These are phyloP conservation scores for Holacanthella duospinosa DNA, from an alignment of 2,888 invertebrate species.

Conservation along the genomic window DNA sequence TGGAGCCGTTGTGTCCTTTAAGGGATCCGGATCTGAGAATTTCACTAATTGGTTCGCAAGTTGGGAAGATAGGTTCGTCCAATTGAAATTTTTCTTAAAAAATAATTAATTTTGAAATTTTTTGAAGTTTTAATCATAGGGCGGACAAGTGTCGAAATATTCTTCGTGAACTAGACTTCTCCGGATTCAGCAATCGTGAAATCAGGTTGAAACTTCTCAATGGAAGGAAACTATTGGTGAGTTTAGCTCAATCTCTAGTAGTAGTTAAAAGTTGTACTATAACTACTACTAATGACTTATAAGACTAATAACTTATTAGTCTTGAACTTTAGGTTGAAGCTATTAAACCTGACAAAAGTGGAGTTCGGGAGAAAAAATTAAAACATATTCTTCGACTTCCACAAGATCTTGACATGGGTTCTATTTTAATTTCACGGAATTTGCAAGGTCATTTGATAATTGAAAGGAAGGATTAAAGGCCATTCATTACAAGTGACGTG, in stretches of 20 bases:
- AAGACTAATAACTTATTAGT: too few species aligned
- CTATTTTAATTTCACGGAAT: conserved; percentile 18
- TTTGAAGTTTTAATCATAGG: background rate
- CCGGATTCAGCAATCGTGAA: conserved; percentile 21
- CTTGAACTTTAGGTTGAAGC: conserved; percentile 17
- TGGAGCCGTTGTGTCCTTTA: conserved; percentile 20
- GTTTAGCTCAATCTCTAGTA: conserved; percentile 1
- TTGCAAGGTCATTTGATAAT: background rate
- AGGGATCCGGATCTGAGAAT: conserved; percentile 22
- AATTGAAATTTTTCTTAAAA: background rate
- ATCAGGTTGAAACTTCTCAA: conserved; percentile 23
- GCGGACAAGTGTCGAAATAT: too few species aligned
- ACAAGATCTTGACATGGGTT: conserved; percentile 14
- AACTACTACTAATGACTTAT: background rate
- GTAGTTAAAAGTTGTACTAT: background rate
- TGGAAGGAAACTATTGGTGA: conserved; percentile 20
- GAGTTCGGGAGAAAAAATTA: conserved; percentile 4
- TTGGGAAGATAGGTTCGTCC: conserved; percentile 5
- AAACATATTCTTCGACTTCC: conserved; percentile 17
- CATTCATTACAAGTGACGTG: too few species aligned
- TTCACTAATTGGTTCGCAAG: conserved; percentile 31
- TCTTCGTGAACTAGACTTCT: conserved; percentile 20
- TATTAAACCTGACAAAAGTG: background rate
- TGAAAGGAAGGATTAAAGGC: background rate
- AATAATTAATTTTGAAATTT: conserved; percentile 1